Conservation (phyloP, 2,113 vertebrate genomes). For the Nyctibius bracteatus region DNA sequence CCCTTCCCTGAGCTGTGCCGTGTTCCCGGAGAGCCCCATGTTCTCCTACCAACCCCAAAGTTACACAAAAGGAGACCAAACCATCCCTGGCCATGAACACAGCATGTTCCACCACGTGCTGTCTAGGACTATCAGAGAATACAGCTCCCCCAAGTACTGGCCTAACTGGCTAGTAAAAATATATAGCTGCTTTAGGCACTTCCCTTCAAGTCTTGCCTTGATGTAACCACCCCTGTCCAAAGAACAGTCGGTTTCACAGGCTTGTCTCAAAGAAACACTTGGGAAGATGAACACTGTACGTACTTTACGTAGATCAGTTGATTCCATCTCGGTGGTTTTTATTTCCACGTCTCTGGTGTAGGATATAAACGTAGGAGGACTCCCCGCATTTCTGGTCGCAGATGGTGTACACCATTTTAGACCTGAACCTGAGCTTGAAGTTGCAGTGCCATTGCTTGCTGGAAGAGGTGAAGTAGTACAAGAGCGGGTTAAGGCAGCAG, state of each 20-base stretch:
- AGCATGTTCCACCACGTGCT: background rate
- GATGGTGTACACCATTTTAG: conserved; percentile 60
- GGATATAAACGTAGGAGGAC: background rate
- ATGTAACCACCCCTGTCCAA: too few relatives aligned
- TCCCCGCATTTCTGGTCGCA: background rate
- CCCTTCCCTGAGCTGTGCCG: background rate
- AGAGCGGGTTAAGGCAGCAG: conserved; percentile 81
- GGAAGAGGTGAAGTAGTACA: conserved; percentile 77
- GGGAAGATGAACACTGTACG: background rate
- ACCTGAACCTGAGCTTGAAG: background rate
- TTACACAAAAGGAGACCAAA: background rate
- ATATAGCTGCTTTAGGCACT: rapidly evolving
- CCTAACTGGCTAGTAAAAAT: too few relatives aligned
- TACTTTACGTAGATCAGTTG: background rate
- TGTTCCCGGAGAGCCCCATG: background rate
- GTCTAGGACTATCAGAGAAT: rapidly evolving
- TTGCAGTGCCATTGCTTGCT: conserved; percentile 53
- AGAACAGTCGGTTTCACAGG: background rate
- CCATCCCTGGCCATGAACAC: rapidly evolving
- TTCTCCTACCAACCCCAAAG: background rate
- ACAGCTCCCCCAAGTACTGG: background rate
- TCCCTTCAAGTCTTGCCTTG: too few relatives aligned
- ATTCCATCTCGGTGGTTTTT: rapidly evolving
- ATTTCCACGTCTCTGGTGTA: rapidly evolving
- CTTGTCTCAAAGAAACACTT: background rate